These are phyloP conservation scores for Nasonia oneida DNA, from an alignment of 2,888 invertebrate species.

Conservation along the genomic window DNA sequence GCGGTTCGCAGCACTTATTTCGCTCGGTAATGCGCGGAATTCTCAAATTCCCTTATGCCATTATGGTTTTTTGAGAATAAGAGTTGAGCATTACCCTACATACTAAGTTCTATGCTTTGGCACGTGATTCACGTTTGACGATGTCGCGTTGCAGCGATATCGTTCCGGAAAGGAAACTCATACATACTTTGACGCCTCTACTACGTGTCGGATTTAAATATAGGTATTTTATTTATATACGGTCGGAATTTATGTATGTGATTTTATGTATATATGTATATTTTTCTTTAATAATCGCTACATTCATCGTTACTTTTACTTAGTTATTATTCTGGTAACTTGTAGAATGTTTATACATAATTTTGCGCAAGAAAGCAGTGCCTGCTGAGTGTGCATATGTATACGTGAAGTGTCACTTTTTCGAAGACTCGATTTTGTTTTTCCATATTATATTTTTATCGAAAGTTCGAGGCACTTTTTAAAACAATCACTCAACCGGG, in stretches of 20 bases:
- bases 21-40: neutral
- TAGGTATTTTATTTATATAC: constrained; percentile 36
- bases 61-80: neutral
- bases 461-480: constrained; percentile 61
- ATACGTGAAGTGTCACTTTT: constrained; percentile 55
- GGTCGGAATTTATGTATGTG: neutral
- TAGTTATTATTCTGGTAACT: constrained; percentile 14
- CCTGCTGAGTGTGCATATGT: constrained; percentile 30
- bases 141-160: constrained; percentile 65
- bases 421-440: constrained; percentile 61
- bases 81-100: constrained; percentile 36
- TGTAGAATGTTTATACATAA: constrained; percentile 52
- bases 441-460: constrained; percentile 22
- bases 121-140: constrained; percentile 77
- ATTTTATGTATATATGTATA: constrained; percentile 8
- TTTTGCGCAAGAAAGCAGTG: constrained; percentile 52
- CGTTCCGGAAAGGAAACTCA: constrained; percentile 63
- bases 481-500: constrained; percentile 54
- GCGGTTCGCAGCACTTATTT: constrained; percentile 40
- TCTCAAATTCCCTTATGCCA: neutral
- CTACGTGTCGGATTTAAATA: constrained; percentile 12
- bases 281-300: constrained; percentile 16
- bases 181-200: constrained; percentile 28
- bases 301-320: constrained; percentile 19
- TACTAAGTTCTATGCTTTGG: constrained; percentile 72